phyloP scores from a whole-genome alignment of 2,113 vertebrate species.

The Hippotragus niger region DNA sequence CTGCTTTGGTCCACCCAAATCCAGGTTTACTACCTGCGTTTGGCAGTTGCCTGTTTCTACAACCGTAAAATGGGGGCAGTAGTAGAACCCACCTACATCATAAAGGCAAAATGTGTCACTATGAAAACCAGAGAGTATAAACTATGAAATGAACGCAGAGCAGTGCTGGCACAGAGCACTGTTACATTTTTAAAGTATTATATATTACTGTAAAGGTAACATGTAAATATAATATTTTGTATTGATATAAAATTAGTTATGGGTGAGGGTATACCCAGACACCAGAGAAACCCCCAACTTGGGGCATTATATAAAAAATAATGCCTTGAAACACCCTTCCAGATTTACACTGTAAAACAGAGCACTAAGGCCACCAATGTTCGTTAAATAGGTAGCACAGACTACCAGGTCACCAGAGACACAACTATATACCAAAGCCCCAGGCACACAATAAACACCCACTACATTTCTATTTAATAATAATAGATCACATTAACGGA shows the following conservation, averaged over 20 bases:
- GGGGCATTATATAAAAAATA: slow-evolving; percentile 4
- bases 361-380: neutral
- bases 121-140: slow-evolving; percentile 17
- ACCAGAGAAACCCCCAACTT: neutral
- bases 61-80: neutral
- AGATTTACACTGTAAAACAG: neutral
- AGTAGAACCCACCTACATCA: neutral
- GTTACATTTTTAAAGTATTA: neutral
- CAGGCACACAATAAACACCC: neutral
- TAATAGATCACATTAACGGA: neutral
- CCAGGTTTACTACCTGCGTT: neutral
- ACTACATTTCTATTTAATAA: neutral
- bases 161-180: neutral
- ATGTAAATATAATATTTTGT: neutral
- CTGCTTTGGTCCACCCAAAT: slow-evolving; percentile 4
- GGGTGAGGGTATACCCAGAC: neutral
- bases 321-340: neutral
- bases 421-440: neutral
- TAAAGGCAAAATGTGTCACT: neutral
- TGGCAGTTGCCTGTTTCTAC: slow-evolving; percentile 17
- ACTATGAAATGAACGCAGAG: neutral
- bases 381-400: neutral
- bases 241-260: slow-evolving; percentile 37
- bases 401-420: neutral
- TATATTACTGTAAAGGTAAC: neutral